Evolutionary conservation across 2,888 invertebrate species (phyloP), one percentile per base, ranked within the genome.

Genomic region (Stictocephala bisonia): DNA sequence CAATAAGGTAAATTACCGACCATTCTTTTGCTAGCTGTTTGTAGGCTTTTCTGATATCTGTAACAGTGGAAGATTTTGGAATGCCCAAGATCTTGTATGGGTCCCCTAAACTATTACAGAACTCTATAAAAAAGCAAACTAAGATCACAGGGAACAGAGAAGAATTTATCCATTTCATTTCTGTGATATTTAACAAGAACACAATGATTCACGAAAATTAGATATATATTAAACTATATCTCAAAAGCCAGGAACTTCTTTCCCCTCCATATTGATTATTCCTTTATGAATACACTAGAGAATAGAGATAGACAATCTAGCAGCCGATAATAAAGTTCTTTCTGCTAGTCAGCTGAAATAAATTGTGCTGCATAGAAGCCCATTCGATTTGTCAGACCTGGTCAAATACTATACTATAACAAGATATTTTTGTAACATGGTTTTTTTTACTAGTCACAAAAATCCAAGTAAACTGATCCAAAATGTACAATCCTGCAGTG

Each of bases 11-110:
- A n/a, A n/a, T n/a, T n/a, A 82, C 85, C 85, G 84, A 94, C 95
- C 96, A 96, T 89, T 95, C 93, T 84, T 94, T 96, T 18, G 93
- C 97, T 77, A 96, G 86, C 83, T 92, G 90, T 82, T 93, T 95
- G 83, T 97, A 97, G 2, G 96, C 93, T 83, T 91, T 93, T 78
- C 95, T 89, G 79, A 97, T 95, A 80, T 97, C 96, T 77, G 90
- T 89, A 51, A 89, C 83, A n/a, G 90, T 88, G 9, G 96, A 93
- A 80, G 89, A 88, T 79, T 89, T 89, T 79, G 88, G 87, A 53
- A 97, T 87, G 6, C 94, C 95, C 74, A 97, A 87, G 81, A 93
- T 91, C 84, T 91, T 88, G 84, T 96, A 96, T 4, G 96, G 96
- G 86, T 96, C 92, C 15, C 56, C 71, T 20, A 76, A 72, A 7